Evolutionary conservation across 2,113 vertebrate genomes (phyloP).

Genomic region (Thunnus maccoyii): DNA sequence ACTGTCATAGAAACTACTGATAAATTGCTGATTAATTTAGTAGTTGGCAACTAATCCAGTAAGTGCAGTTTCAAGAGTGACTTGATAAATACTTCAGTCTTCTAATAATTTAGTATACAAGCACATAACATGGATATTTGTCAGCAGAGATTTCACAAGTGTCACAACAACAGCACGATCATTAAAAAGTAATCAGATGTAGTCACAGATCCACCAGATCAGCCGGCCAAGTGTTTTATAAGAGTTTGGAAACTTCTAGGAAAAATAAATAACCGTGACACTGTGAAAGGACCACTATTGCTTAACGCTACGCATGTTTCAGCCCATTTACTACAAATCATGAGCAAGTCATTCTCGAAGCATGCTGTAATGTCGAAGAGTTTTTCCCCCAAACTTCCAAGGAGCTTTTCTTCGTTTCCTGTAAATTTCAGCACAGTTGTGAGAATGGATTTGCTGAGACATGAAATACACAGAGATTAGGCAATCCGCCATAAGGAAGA

Average conservation of each 20-base stretch:
- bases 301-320: slow-evolving; percentile 6
- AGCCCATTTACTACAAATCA: neutral
- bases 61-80: too few species aligned
- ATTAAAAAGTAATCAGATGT: neutral
- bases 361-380: neutral
- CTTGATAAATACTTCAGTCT: neutral
- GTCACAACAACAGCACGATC: neutral
- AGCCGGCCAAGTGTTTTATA: neutral
- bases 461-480: neutral
- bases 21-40: too few species aligned
- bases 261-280: neutral
- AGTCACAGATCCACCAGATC: neutral
- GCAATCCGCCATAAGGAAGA: neutral
- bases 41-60: too few species aligned
- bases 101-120: neutral
- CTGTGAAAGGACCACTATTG: neutral
- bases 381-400: neutral
- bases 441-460: neutral
- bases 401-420: neutral
- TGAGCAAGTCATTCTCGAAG: neutral
- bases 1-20: too few species aligned
- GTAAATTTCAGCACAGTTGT: neutral
- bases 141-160: neutral
- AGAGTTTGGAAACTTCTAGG: neutral
- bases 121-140: neutral